phyloP scores from a whole-genome alignment of 2,888 invertebrate genomes.

The Thumatha senex region DNA sequence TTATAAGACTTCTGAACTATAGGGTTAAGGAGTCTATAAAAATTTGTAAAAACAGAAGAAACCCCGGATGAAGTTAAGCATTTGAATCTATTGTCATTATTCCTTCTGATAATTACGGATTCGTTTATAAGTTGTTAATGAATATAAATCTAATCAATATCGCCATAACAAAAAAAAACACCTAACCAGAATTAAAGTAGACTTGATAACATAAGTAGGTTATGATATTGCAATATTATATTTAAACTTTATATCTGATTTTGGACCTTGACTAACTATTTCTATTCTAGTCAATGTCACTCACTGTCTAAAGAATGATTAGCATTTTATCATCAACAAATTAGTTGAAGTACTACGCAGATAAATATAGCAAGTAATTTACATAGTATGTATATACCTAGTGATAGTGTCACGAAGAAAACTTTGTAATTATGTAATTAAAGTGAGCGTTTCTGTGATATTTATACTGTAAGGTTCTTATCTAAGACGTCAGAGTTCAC shows the following conservation, averaged over 20 bases:
- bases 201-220: too few species aligned
- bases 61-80: too few species aligned
- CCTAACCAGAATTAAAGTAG: background rate
- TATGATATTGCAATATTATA: background rate
- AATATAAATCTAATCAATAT: too few species aligned
- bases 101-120: too few species aligned
- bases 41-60: too few species aligned
- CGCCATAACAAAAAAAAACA: too few species aligned
- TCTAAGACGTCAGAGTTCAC: background rate
- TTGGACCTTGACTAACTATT: background rate
- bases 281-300: constrained; percentile 1
- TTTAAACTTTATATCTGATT: background rate
- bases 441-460: background rate
- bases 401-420: background rate
- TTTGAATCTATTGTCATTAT: too few species aligned
- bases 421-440: constrained; percentile 3
- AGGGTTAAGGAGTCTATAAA: too few species aligned
- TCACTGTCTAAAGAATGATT: constrained; percentile 3
- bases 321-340: constrained; percentile 1
- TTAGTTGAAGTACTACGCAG: background rate
- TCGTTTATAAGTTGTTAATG: too few species aligned
- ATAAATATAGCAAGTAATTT: constrained; percentile 3
- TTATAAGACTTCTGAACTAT: too few species aligned
- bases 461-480: background rate
- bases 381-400: constrained; percentile 1